A percentile compares a stretch with the other conserved stretches of the same genome.
Evolutionary conservation across 1,140 invertebrate species (phyloP).

Genomic region (Euwallacea similis): DNA sequence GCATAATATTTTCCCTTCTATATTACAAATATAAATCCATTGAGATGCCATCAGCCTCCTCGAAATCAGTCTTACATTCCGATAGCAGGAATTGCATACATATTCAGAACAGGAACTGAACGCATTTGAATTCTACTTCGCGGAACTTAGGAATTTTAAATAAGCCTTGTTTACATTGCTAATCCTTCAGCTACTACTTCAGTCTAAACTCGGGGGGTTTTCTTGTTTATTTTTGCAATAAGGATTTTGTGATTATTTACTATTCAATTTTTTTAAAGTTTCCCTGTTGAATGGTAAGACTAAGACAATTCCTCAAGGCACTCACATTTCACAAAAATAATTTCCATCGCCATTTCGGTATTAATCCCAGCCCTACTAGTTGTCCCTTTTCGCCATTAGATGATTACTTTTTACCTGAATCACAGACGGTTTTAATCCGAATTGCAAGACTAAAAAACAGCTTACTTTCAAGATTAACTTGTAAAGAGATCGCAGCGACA

Average conservation of each 20-base stretch:
- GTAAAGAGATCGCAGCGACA: too few species aligned
- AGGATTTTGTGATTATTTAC: too few species aligned
- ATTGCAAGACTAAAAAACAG: too few species aligned
- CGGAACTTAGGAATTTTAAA: slow-evolving; percentile 3
- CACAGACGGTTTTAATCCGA: background rate
- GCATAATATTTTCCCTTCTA: slow-evolving; percentile 6
- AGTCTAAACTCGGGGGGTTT: too few species aligned
- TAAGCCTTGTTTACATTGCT: slow-evolving; percentile 6
- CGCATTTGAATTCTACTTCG: background rate
- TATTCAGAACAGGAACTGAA: slow-evolving; percentile 6
- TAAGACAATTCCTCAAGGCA: too few species aligned
- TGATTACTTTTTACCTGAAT: background rate
- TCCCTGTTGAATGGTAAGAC: too few species aligned
- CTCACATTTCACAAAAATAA: background rate
- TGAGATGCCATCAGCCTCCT: background rate
- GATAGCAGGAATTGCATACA: background rate
- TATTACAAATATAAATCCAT: slow-evolving; percentile 1
- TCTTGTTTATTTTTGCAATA: too few species aligned
- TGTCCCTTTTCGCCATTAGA: slow-evolving; percentile 1
- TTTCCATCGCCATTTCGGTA: slow-evolving; percentile 23
- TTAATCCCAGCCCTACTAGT: slow-evolving; percentile 19
- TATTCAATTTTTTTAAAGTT: too few species aligned
- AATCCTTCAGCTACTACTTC: background rate
- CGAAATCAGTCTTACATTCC: background rate
- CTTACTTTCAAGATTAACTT: too few species aligned